These are phyloP conservation scores for Pseudochirops cupreus DNA, from an alignment of 2,797 vertebrate genomes.

Conservation along the genomic window DNA sequence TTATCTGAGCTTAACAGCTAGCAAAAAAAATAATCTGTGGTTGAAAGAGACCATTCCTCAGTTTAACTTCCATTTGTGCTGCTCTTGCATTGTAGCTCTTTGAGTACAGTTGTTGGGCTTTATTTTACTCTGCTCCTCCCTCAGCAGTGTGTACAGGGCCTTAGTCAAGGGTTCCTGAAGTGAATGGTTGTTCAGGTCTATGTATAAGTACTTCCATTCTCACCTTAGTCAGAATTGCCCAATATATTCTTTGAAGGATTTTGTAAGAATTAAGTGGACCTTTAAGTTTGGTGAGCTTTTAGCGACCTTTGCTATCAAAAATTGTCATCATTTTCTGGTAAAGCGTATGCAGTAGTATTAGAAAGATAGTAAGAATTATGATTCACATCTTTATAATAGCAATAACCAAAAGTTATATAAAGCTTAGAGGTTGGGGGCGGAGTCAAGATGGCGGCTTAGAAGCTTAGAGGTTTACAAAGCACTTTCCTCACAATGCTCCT, in stretches of 20 bases:
- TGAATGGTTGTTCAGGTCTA: neutral
- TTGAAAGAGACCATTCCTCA: neutral
- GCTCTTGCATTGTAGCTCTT: constrained; percentile 13
- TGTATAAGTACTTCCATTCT: neutral
- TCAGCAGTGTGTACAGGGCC: constrained; percentile 34
- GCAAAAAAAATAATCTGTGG: constrained; percentile 44
- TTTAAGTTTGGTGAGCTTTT: neutral
- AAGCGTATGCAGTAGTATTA: neutral
- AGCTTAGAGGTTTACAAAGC: neutral
- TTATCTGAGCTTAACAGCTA: constrained; percentile 57
- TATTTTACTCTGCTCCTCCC: constrained; percentile 47
- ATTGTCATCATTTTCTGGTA: neutral
- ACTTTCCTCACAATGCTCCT: neutral
- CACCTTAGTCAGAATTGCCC: neutral
- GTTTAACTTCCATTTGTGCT: constrained; percentile 32
- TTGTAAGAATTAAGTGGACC: neutral
- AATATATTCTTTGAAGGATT: neutral
- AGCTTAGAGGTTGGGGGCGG: neutral
- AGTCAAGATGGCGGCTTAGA: neutral
- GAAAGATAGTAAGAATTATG: neutral
- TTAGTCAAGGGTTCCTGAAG: neutral
- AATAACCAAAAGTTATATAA: neutral
- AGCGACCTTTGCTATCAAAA: neutral
- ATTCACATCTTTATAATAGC: neutral
- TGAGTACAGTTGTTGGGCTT: constrained; percentile 14